Evolutionary conservation across 2,113 vertebrate species (phyloP), one percentile per base, ranked within the genome.

Genomic region (Cervus canadensis): DNA sequence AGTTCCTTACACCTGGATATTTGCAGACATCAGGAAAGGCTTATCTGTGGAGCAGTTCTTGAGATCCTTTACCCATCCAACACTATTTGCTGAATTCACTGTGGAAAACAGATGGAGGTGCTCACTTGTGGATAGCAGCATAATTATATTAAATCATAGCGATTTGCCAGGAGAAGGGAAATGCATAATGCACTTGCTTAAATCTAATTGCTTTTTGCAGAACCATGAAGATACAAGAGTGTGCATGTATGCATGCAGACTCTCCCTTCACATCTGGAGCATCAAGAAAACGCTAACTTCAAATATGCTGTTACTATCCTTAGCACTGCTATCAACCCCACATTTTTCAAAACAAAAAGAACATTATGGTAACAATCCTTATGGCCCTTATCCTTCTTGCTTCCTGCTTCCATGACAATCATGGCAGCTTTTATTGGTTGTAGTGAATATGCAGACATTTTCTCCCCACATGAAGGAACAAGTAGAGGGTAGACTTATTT

Each of bases 101-200:
- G 36, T 43, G 54, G n/a, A 90, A 98, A 95, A 79, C 89, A 95
- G 97, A 96, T 95, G 59, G 26, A 67, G 25, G 17, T 60, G 45
- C 52, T 87, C 14, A 56, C 54, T 88, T 85, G 90, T 82, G 43
- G 56, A 86, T 45, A 45, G n/a, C 78, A 96, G 74, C 43, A 78
- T 95, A 91, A 95, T 95, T 91, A 83, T 71, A 90, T 87, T 96
- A 92, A 96, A 95, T 59, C 76, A 95, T 21, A 79, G 88, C 7
- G 64, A 71, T 95, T 64, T 92, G 56, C 94, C 52, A 92, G 45
- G 23, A 88, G 7, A 94, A 28, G n/a, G 14, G 30, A 95, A 95
- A 79, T 59, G 15, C 40, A 86, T 71, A 92, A 89, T 82, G 10
- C 15, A 90, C 15, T 93, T 84, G 57, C 60, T 94, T 92, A 45